phyloP scores from a whole-genome alignment of 92 coral and sea anemone species.

The Scolanthus callimorphus region DNA sequence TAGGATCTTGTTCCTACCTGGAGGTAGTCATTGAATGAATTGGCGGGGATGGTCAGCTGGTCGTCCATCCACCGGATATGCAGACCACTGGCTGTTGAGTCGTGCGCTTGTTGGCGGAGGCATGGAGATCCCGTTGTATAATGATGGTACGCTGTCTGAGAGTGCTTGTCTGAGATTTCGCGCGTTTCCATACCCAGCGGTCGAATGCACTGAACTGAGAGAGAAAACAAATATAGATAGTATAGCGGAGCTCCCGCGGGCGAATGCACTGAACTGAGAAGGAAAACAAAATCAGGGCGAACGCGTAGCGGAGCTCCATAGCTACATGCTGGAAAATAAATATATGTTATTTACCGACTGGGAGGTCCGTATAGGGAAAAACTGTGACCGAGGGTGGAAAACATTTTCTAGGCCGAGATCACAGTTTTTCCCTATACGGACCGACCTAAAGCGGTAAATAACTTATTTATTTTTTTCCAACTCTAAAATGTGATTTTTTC shows the following conservation, averaged over 20 bases:
- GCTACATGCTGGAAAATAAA: no score
- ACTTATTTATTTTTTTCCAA: no score
- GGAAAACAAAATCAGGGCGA: neutral
- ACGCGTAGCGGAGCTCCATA: no score
- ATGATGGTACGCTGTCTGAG: constrained; percentile 13
- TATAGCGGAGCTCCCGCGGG: no score
- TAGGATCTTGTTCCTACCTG: neutral
- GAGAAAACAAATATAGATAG: neutral
- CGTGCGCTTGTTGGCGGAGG: constrained; percentile 24
- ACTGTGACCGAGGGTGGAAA: no score
- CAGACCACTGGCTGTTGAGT: no score
- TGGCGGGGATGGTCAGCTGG: neutral
- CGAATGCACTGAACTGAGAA: constrained; percentile 54
- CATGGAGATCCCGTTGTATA: neutral
- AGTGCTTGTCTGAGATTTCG: constrained; percentile 66
- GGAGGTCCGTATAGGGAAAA: no score
- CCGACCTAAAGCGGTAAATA: no score
- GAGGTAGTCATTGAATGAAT: neutral
- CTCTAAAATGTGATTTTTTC: no score
- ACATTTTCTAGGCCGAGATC: no score
- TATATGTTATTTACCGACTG: no score
- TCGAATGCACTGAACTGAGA: constrained; percentile 49
- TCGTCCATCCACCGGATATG: neutral
- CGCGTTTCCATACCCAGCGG: constrained; percentile 85
- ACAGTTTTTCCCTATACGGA: no score